Conservation (phyloP, 23 tunicate species). For the Styela plicata region DNA sequence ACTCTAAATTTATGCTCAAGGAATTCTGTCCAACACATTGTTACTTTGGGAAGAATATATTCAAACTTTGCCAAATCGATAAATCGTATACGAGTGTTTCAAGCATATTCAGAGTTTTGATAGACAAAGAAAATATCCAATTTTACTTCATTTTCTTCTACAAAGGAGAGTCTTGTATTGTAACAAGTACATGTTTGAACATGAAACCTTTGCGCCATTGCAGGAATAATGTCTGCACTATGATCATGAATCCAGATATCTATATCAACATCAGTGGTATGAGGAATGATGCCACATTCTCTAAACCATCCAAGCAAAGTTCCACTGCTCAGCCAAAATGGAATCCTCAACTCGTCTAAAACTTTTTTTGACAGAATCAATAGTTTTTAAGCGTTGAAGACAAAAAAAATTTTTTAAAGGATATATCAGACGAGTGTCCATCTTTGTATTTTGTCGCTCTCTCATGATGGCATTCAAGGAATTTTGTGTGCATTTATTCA, state of each 20-base stretch:
- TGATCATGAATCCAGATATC: slow-evolving; percentile 50
- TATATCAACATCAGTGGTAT: slow-evolving; percentile 39
- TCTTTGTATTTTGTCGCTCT: slow-evolving; percentile 33
- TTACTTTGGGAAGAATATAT: slow-evolving; percentile 42
- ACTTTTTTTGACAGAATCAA: slow-evolving; percentile 39
- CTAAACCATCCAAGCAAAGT: slow-evolving; percentile 72
- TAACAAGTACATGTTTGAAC: slow-evolving; percentile 45
- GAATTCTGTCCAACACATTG: slow-evolving; percentile 81
- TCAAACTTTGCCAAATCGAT: slow-evolving; percentile 59
- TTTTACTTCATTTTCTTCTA: slow-evolving; percentile 43
- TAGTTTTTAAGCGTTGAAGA: slow-evolving; percentile 22
- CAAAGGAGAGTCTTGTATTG: slow-evolving; percentile 57
- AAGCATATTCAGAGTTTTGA: slow-evolving; percentile 36
- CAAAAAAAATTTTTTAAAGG: not conserved
- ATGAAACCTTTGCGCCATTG: slow-evolving; percentile 30
- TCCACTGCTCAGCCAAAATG: slow-evolving; percentile 71
- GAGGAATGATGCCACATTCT: slow-evolving; percentile 68
- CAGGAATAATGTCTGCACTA: slow-evolving; percentile 22
- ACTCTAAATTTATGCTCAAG: slow-evolving; percentile 50
- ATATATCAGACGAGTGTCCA: not conserved
- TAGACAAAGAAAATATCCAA: slow-evolving; percentile 62
- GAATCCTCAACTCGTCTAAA: slow-evolving; percentile 39
- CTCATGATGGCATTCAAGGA: slow-evolving; percentile 64
- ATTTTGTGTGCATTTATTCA: slow-evolving; percentile 44
- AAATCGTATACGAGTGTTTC: slow-evolving; percentile 65